Base-by-base conservation (phyloP, 2,113 vertebrate species). In the Xenopus laevis region DNA sequence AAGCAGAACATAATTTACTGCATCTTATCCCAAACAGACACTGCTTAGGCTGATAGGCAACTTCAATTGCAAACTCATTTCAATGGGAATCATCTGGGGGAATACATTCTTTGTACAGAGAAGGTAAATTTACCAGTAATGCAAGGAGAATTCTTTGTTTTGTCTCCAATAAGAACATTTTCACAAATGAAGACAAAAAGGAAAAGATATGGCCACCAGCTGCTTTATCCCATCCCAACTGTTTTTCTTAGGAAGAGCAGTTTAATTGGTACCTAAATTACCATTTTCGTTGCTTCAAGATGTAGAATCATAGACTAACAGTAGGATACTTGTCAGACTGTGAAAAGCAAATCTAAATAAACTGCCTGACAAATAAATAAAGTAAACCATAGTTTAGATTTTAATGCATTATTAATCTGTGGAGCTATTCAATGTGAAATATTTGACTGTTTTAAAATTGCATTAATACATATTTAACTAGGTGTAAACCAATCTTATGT, bases 251-350 rank as follows among this genome's bases (percentile, higher is more conserved):
- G 58, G 66, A 75, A 69, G 11, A 69, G 63, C 65, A 76, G 68
- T 55, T 68, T 76, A 76, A 76, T 76, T 69, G 73, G 73, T 69
- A 76, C 17, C 58, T 55, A 76, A 76, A 76, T 69, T 76, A 69
- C 66, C 59, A 69, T 69, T 76, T 76, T 68, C 65, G 30, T 76
- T 68, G 47, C 59, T 69, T 52, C 23, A 17, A 68, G 65, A 63
- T 63, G 59, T 55, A 57, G 58, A 75, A 63, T 55, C 69, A 76
- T 69, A 69, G 66, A 55, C 66, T 63, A 75, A 55, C 65, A 68
- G 73, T 76, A 23, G 59, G 66, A 7, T 40, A 55, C 45, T 53
- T 69, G 58, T 69, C 66, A 69, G 65, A 23, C 73, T 63, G 46
- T 53, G 45, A 67, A 46, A 69, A 76, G 61, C 21, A 63, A 76